phyloP scores from a whole-genome alignment of 2,888 invertebrate genomes.

The Caenorhabditis sp. region DNA sequence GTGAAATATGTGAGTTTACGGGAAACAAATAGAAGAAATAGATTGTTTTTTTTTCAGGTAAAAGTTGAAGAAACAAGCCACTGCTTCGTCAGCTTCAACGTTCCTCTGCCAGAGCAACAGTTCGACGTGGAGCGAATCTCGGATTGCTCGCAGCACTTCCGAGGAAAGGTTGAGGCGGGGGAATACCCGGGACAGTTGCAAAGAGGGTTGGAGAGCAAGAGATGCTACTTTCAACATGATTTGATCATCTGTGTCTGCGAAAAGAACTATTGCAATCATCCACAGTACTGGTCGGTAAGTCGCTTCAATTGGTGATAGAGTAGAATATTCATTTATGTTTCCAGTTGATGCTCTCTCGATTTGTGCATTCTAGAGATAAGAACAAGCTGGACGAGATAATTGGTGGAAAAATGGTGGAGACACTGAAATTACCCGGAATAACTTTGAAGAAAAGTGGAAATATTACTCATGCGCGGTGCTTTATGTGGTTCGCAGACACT shows the following conservation, averaged over 20 bases:
- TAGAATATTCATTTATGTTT: no score
- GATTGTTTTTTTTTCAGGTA: slow-evolving; percentile 9
- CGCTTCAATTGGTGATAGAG: not conserved
- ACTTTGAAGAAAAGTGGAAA: not conserved
- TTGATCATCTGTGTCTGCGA: slow-evolving; percentile 37
- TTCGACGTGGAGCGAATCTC: slow-evolving; percentile 1
- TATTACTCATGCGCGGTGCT: slow-evolving; percentile 8
- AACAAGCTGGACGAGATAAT: no score
- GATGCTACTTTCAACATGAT: slow-evolving; percentile 38
- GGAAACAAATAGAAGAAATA: no score
- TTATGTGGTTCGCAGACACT: slow-evolving; percentile 35
- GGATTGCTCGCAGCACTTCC: slow-evolving; percentile 30
- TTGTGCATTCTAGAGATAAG: not conserved
- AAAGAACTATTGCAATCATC: slow-evolving; percentile 34
- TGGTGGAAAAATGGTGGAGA: not conserved
- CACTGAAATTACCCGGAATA: not conserved
- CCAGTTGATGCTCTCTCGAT: slow-evolving; percentile 41
- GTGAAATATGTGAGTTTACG: slow-evolving; percentile 9
- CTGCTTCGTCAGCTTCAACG: slow-evolving; percentile 35
- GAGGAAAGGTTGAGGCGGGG: slow-evolving; percentile 21
- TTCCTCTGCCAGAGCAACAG: not conserved
- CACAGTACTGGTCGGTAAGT: slow-evolving; percentile 42
- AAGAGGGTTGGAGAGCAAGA: not conserved
- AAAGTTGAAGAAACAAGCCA: not conserved
- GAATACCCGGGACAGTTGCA: not conserved